A percentile compares a stretch with the other conserved stretches of the same genome.
Conservation (phyloP, 2,888 invertebrate genomes). For the Digitonthophagus gazella region DNA sequence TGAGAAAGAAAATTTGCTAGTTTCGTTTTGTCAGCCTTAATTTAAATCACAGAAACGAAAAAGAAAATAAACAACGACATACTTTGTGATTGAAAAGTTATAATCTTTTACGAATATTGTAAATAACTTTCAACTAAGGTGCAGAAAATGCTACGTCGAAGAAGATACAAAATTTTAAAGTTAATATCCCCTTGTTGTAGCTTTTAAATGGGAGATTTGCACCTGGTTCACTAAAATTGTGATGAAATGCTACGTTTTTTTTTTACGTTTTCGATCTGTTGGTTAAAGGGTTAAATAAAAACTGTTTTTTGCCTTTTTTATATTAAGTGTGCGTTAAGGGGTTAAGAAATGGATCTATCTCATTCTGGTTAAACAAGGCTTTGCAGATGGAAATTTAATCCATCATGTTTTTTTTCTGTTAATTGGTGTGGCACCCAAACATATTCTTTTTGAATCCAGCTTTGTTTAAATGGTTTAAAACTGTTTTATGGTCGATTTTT, state of each 20-base stretch:
- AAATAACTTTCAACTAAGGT: slow-evolving; percentile 19
- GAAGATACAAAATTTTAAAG: slow-evolving; percentile 15
- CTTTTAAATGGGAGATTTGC: slow-evolving; percentile 20
- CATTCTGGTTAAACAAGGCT: no score
- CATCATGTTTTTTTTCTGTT: no score
- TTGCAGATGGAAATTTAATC: no score
- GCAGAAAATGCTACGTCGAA: slow-evolving; percentile 21
- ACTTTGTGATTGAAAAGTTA: background rate
- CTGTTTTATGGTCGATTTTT: no score
- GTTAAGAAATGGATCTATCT: no score
- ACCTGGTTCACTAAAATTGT: background rate
- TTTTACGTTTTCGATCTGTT: no score
- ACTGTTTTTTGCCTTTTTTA: no score
- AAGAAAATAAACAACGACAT: background rate
- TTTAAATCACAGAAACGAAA: slow-evolving; percentile 15
- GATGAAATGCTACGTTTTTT: background rate
- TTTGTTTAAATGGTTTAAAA: no score
- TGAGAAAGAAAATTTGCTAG: slow-evolving; percentile 38
- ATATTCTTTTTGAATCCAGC: no score
- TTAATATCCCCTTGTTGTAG: slow-evolving; percentile 11
- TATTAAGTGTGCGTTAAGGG: no score
- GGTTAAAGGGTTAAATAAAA: no score
- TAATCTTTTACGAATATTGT: background rate
- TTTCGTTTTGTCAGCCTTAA: slow-evolving; percentile 37
- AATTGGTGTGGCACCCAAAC: no score